phyloP scores from a whole-genome alignment of 1,140 invertebrate species.

The Drosophila triauraria region DNA sequence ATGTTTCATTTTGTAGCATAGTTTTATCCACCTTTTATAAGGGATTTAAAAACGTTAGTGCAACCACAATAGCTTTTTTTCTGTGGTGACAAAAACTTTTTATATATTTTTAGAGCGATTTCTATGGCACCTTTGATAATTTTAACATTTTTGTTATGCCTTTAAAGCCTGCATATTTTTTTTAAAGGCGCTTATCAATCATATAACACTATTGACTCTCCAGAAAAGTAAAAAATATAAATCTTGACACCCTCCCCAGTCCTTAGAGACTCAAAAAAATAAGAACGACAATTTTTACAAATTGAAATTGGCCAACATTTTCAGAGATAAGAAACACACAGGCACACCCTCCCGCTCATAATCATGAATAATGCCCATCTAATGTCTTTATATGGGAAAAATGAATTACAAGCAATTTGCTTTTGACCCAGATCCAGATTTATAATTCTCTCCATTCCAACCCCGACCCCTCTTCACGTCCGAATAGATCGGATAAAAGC shows the following conservation, averaged over 20 bases:
- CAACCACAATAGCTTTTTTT: no score
- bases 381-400: slow-evolving; percentile 38
- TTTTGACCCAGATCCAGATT: slow-evolving; percentile 58
- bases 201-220: background rate
- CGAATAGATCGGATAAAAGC: slow-evolving; percentile 29
- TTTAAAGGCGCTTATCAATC: background rate
- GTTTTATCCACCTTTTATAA: no score
- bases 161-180: no score
- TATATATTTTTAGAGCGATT: no score
- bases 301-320: slow-evolving; percentile 26
- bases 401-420: slow-evolving; percentile 54
- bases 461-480: slow-evolving; percentile 17
- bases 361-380: slow-evolving; percentile 42
- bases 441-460: slow-evolving; percentile 46
- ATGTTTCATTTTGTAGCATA: no score
- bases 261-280: background rate
- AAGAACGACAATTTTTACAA: slow-evolving; percentile 12
- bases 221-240: background rate
- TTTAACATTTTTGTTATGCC: background rate
- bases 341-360: slow-evolving; percentile 9
- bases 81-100: no score
- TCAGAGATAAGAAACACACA: slow-evolving; percentile 30
- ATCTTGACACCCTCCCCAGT: background rate
- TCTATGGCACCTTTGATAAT: background rate
- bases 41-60: no score